Conservation (phyloP, 2,113 vertebrate species). For the Ivindomyrus marchei region DNA sequence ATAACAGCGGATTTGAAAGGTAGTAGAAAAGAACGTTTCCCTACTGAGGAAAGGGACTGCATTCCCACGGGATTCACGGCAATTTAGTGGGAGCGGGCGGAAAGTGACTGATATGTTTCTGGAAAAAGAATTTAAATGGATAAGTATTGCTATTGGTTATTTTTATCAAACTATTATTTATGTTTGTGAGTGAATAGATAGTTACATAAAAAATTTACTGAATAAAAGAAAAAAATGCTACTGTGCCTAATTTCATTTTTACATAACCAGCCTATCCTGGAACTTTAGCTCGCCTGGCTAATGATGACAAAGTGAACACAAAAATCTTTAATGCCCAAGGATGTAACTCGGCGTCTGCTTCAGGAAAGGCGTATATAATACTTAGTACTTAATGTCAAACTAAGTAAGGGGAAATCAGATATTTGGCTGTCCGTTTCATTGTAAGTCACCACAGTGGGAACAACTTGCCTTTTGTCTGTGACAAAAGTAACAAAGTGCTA, state of each 20-base stretch:
- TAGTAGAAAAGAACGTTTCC: neutral
- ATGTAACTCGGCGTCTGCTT: neutral
- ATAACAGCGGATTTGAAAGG: neutral
- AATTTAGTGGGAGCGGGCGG: too few species aligned
- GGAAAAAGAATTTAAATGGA: neutral
- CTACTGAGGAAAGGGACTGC: neutral
- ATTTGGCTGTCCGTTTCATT: neutral
- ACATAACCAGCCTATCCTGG: neutral
- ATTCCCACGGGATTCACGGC: too few species aligned
- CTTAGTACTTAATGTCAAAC: neutral
- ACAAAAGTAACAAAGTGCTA: neutral
- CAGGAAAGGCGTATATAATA: neutral
- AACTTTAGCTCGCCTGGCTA: neutral
- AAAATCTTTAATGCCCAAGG: neutral
- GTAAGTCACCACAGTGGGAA: neutral
- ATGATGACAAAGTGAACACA: neutral
- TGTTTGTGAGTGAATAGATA: neutral
- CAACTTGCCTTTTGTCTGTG: neutral
- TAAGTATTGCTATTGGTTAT: neutral
- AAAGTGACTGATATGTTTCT: neutral
- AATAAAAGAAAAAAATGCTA: neutral
- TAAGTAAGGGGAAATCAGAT: neutral
- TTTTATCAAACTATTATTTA: neutral
- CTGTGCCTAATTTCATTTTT: neutral
- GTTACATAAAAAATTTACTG: neutral